phyloP scores from a whole-genome alignment of 2,888 invertebrate genomes.

The Clivina fossor region DNA sequence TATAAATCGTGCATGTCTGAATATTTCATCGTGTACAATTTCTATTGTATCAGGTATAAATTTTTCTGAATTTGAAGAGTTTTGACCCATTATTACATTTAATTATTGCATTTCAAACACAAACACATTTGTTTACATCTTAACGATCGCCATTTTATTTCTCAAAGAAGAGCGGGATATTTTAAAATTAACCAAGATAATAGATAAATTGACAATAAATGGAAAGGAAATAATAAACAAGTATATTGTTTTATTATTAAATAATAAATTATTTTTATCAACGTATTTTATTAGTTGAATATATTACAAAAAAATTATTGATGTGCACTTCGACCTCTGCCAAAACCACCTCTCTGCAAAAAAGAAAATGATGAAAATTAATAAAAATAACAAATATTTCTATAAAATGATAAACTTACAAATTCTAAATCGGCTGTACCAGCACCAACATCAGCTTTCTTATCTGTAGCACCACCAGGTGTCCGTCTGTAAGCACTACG shows the following conservation, averaged over 20 bases:
- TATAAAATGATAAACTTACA: constrained; percentile 52
- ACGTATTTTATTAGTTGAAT: constrained; percentile 34
- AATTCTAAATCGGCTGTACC: constrained; percentile 93
- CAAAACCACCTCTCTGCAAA: constrained; percentile 77
- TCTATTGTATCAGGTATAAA: constrained; percentile 42
- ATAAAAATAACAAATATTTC: constrained; percentile 24
- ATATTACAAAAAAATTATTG: constrained; percentile 54
- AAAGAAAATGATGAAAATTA: constrained; percentile 43
- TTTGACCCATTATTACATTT: constrained; percentile 35
- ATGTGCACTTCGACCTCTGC: constrained; percentile 64
- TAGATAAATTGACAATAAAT: neutral
- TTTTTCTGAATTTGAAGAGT: constrained; percentile 25
- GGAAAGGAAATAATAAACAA: neutral
- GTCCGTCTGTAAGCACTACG: constrained; percentile 81
- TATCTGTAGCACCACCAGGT: constrained; percentile 74
- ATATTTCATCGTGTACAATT: constrained; percentile 44
- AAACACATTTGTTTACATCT: neutral
- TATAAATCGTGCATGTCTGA: constrained; percentile 50
- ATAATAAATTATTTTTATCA: constrained; percentile 14
- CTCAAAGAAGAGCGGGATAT: neutral
- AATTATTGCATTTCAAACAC: too few species aligned
- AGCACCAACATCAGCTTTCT: constrained; percentile 96
- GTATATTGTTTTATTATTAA: neutral
- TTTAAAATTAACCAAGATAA: neutral
- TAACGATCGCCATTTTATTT: constrained; percentile 14